Percentiles rank a stretch among this genome's conserved stretches.
Evolutionary conservation across 2,797 vertebrate species (phyloP).

Genomic region (Phoeniculus purpureus): DNA sequence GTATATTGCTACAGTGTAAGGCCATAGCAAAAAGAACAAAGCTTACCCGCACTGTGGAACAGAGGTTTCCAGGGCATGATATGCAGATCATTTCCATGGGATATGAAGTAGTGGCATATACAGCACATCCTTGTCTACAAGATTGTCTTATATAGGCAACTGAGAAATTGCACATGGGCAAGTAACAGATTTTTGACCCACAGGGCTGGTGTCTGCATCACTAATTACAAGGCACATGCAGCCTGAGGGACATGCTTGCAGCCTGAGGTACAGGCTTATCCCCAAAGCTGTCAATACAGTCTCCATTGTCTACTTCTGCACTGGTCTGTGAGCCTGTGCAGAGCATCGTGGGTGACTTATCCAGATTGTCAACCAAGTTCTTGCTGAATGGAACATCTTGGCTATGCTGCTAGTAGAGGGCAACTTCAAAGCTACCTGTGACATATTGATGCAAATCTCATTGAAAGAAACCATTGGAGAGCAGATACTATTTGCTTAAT

Average conservation of each 20-base stretch:
- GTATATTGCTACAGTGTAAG: background rate
- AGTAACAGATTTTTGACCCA: background rate
- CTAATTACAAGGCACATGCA: too few relatives aligned
- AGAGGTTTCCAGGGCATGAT: background rate
- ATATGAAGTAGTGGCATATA: background rate
- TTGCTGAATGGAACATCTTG: background rate
- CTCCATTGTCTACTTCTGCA: background rate
- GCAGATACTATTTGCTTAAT: background rate
- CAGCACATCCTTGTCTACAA: background rate
- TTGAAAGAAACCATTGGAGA: background rate
- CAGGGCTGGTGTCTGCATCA: background rate
- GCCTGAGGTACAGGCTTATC: too few relatives aligned
- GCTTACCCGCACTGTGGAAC: background rate
- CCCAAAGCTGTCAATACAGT: background rate
- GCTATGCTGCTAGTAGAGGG: background rate
- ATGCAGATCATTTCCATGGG: background rate
- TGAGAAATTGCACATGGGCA: background rate
- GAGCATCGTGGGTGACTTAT: background rate
- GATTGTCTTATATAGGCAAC: background rate
- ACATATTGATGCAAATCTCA: background rate
- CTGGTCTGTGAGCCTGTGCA: background rate
- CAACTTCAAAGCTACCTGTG: background rate
- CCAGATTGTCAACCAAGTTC: background rate
- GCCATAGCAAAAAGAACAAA: background rate
- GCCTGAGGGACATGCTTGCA: background rate